Percentiles rank a stretch among this genome's conserved stretches.
phyloP scores from a whole-genome alignment of 2,888 invertebrate species.

The Orthonychiurus folsomi region DNA sequence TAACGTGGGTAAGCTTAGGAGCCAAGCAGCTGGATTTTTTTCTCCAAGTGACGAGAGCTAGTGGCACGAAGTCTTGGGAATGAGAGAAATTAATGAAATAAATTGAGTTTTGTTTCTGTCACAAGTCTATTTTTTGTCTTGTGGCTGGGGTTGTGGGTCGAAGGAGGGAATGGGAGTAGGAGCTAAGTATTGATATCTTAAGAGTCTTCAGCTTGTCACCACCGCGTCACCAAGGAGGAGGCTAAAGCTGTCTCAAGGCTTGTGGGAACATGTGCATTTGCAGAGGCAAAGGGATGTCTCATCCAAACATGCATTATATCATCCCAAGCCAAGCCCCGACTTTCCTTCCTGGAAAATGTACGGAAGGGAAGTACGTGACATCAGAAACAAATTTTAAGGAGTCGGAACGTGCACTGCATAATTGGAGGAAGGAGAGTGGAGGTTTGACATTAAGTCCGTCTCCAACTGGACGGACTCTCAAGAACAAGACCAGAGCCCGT shows the following conservation, averaged over 20 bases:
- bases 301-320: neutral
- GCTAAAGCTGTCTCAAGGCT: conserved; percentile 17
- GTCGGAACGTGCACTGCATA: conserved; percentile 37
- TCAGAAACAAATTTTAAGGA: conserved; percentile 39
- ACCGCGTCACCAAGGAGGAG: conserved; percentile 2
- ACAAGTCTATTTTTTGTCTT: conserved; percentile 1
- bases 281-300: neutral
- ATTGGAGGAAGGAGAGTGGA: conserved; percentile 21
- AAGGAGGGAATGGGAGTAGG: too few species aligned
- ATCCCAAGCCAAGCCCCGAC: neutral
- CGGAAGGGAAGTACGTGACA: conserved; percentile 37
- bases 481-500: neutral
- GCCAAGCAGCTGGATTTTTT: neutral
- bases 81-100: conserved; percentile 29
- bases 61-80: neutral
- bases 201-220: conserved; percentile 1
- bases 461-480: neutral
- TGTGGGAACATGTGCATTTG: conserved; percentile 4
- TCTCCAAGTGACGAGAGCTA: neutral
- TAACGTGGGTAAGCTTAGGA: neutral
- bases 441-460: neutral
- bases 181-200: neutral
- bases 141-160: too few species aligned
- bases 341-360: neutral
- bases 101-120: conserved; percentile 21